A percentile compares a stretch with the other conserved stretches of the same genome.
Conservation (phyloP, 2,888 invertebrate genomes). For the Papilio protenor region DNA sequence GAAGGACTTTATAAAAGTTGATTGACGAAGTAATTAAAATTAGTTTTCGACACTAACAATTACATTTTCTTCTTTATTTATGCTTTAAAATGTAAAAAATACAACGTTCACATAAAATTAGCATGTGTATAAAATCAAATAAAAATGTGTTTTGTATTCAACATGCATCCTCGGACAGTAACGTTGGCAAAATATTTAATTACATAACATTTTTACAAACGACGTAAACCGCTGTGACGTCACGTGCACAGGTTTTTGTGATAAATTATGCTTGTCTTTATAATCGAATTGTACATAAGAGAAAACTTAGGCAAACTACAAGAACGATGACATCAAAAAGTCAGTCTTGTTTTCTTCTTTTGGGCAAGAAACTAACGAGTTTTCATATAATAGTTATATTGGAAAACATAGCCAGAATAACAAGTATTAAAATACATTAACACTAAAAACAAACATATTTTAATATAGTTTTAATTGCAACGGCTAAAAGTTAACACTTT, state of each 20-base stretch:
- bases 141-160: slow-evolving; percentile 13
- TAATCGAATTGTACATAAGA: no score
- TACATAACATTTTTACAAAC: slow-evolving; percentile 6
- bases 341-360: no score
- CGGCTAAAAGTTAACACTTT: slow-evolving; percentile 9
- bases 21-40: neutral
- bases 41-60: slow-evolving; percentile 1
- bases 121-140: neutral
- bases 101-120: neutral
- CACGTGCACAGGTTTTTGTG: neutral
- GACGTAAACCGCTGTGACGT: slow-evolving; percentile 5
- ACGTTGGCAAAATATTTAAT: slow-evolving; percentile 26
- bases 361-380: no score
- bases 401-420: neutral
- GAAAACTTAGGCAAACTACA: no score
- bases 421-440: neutral
- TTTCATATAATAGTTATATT: no score
- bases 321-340: no score
- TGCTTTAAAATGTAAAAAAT: neutral
- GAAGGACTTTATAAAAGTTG: neutral
- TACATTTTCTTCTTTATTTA: neutral
- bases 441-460: neutral
- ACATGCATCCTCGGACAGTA: slow-evolving; percentile 4
- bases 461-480: neutral
- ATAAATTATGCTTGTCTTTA: neutral